These are phyloP conservation scores for Notiomystis cincta DNA, from an alignment of 2,113 vertebrate genomes.

Conservation along the genomic window DNA sequence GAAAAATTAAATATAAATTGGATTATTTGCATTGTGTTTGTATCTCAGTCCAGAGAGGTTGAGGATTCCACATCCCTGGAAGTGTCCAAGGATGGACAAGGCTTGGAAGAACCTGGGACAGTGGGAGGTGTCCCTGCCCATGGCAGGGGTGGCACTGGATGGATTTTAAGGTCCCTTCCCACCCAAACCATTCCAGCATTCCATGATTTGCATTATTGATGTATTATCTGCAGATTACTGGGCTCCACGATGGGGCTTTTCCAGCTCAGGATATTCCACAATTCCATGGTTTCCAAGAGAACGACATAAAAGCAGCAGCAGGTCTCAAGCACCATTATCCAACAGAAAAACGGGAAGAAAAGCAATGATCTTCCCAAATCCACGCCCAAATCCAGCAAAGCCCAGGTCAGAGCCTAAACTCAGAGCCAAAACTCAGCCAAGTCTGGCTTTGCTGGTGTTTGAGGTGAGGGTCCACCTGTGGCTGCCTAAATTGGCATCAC, in stretches of 20 bases:
- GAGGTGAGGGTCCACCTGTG: background rate
- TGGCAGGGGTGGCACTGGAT: no score
- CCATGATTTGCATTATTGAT: background rate
- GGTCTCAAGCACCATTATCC: background rate
- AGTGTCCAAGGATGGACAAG: background rate
- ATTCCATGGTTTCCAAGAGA: background rate
- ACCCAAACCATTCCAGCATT: background rate
- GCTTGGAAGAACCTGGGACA: background rate
- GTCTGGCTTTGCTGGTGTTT: background rate
- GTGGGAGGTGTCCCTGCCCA: background rate
- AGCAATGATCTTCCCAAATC: no score
- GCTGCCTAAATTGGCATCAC: rapidly evolving
- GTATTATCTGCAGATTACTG: background rate
- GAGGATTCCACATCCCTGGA: background rate
- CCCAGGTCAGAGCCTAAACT: background rate
- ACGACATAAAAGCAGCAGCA: rapidly evolving
- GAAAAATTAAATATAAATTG: background rate
- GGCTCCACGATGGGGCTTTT: background rate
- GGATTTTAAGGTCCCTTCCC: background rate
- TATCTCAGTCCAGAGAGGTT: background rate
- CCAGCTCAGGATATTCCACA: background rate
- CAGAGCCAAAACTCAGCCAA: background rate
- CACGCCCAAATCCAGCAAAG: background rate
- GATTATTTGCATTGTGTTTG: background rate
- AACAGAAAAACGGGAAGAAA: no score